Percentiles rank a stretch among this genome's conserved stretches.
Conservation (phyloP, 2,888 invertebrate species). For the Hydraecia micacea region DNA sequence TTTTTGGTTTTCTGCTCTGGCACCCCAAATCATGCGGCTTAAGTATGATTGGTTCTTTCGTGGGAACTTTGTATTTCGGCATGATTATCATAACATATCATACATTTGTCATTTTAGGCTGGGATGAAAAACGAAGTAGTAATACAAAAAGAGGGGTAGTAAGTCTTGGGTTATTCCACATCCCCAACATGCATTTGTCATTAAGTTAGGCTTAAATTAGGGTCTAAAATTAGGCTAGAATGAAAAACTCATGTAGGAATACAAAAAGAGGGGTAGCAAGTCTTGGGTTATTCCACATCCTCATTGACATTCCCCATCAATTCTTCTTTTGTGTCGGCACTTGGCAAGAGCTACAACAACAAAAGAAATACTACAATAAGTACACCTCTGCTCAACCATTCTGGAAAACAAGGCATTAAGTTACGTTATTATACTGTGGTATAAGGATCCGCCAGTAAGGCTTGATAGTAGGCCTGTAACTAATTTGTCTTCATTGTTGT, state of each 20-base stretch:
- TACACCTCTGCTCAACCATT: neutral
- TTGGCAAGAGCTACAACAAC: neutral
- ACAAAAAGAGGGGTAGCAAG: neutral
- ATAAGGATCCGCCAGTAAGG: neutral
- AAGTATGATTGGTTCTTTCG: neutral
- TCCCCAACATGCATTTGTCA: neutral
- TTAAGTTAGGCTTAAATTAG: neutral
- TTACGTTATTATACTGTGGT: neutral
- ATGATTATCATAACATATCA: neutral
- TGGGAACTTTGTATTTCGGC: neutral
- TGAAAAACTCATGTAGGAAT: too few species aligned
- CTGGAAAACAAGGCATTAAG: neutral
- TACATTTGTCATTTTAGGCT: neutral
- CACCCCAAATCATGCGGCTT: neutral
- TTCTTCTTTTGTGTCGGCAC: neutral
- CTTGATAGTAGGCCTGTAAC: neutral
- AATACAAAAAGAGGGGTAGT: neutral
- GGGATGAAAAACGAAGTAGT: neutral
- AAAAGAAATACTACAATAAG: neutral
- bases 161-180: too few species aligned
- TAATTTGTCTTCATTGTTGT: neutral
- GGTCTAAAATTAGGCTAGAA: neutral
- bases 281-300: too few species aligned
- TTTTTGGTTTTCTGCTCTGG: too few species aligned
- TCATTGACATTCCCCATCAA: neutral